A percentile compares a stretch with the other conserved stretches of the same genome.
These are phyloP conservation scores for Heliocidaris tuberculata DNA, from an alignment of 35 echinoderm and acorn worm species.

Conservation along the genomic window DNA sequence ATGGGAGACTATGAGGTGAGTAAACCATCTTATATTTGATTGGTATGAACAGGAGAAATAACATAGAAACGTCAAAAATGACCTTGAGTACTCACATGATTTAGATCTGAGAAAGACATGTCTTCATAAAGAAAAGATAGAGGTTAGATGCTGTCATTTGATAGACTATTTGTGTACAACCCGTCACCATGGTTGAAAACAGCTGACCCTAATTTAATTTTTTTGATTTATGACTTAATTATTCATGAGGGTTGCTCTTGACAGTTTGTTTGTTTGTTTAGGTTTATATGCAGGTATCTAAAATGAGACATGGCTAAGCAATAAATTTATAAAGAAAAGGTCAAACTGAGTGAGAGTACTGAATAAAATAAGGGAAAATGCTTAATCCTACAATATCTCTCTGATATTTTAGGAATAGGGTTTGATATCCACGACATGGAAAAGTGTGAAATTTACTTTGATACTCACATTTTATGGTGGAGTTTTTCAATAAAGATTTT, in stretches of 20 bases:
- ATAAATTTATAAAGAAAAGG: background rate
- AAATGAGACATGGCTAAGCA: background rate
- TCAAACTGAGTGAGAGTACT: background rate
- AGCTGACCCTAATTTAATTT: background rate
- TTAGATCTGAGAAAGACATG: background rate
- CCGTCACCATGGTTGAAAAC: background rate
- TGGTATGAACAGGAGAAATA: too few relatives aligned
- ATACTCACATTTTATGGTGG: too few relatives aligned
- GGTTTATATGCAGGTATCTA: background rate
- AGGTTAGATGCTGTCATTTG: background rate
- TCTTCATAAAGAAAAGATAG: background rate
- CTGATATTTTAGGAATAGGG: too few relatives aligned
- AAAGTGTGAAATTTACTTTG: too few relatives aligned
- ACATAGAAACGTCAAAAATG: too few relatives aligned
- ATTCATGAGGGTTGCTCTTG: background rate
- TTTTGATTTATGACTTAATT: background rate
- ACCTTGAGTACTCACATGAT: background rate
- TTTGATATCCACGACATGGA: too few relatives aligned
- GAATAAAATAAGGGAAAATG: too few relatives aligned
- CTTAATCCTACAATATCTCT: too few relatives aligned
- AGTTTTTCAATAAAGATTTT: too few relatives aligned
- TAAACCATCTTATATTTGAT: background rate
- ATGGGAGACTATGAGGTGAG: conserved; percentile 41
- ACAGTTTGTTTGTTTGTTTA: background rate
- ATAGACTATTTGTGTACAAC: background rate